phyloP scores from a whole-genome alignment of 35 echinoderm and acorn worm species.

The Heliocidaris tuberculata region DNA sequence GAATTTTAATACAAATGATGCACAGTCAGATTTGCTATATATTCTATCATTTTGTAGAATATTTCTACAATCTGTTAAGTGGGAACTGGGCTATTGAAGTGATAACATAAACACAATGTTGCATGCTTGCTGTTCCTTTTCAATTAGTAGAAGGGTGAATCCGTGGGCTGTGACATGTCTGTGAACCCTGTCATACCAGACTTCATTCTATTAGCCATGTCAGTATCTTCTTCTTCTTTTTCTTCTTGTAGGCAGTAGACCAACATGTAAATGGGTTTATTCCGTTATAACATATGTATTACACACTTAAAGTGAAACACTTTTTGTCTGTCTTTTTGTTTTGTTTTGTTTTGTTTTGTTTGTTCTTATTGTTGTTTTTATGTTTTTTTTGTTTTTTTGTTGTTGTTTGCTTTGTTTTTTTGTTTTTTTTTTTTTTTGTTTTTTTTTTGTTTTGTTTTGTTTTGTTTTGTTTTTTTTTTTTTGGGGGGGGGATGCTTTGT shows the following conservation, averaged over 20 bases:
- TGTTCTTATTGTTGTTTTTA: no score
- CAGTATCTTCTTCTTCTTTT: neutral
- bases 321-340: neutral
- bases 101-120: no score
- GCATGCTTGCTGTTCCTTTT: no score
- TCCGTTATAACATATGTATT: neutral
- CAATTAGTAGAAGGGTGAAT: neutral
- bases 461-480: no score
- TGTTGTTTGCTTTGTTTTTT: neutral
- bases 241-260: neutral
- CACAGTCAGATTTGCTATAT: no score
- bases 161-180: neutral
- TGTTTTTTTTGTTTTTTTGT: no score
- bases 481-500: no score
- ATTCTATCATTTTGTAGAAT: no score
- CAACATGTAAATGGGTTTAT: neutral
- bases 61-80: no score
- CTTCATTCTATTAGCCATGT: neutral
- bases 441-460: neutral
- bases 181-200: neutral
- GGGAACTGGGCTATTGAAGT: no score
- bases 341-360: neutral
- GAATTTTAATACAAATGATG: no score
- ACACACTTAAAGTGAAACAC: neutral
- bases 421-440: neutral